A percentile compares a stretch with the other conserved stretches of the same genome.
Conservation (phyloP, 1,140 invertebrate species). For the Sesamia nonagrioides region DNA sequence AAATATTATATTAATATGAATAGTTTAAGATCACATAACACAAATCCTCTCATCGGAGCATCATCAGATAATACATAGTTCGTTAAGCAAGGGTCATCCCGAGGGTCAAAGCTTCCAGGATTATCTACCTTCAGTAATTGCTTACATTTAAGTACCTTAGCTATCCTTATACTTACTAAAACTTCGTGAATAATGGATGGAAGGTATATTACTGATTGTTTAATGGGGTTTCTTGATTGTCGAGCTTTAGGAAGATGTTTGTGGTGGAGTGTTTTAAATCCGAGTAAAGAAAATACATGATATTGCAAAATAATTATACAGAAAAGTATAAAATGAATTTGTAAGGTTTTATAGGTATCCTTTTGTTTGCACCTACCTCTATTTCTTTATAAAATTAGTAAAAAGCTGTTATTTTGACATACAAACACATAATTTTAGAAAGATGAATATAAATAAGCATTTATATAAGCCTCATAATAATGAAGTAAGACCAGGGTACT, state of each 20-base stretch:
- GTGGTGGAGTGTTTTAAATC: neutral
- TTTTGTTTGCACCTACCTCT: no score
- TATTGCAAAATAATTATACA: no score
- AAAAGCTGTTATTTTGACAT: no score
- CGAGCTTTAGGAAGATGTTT: neutral
- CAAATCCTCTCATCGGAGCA: neutral
- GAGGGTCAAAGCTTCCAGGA: slow-evolving; percentile 48
- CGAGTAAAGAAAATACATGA: neutral
- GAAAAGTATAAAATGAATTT: no score
- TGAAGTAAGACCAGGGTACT: no score
- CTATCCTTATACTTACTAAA: slow-evolving; percentile 28
- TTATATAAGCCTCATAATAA: no score
- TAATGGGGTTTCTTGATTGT: slow-evolving; percentile 13
- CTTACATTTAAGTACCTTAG: slow-evolving; percentile 42
- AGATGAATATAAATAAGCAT: no score
- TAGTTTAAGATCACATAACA: slow-evolving; percentile 24
- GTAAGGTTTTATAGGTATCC: no score
- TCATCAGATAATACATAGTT: slow-evolving; percentile 43
- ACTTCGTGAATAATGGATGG: slow-evolving; percentile 34
- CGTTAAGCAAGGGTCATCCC: slow-evolving; percentile 55
- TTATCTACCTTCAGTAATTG: slow-evolving; percentile 51
- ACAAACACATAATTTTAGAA: no score
- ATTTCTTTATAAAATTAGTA: no score
- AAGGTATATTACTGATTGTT: slow-evolving; percentile 22
- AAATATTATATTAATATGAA: slow-evolving; percentile 11